Evolutionary conservation across 2,888 invertebrate species (phyloP).

Genomic region (Saturnia japonica): DNA sequence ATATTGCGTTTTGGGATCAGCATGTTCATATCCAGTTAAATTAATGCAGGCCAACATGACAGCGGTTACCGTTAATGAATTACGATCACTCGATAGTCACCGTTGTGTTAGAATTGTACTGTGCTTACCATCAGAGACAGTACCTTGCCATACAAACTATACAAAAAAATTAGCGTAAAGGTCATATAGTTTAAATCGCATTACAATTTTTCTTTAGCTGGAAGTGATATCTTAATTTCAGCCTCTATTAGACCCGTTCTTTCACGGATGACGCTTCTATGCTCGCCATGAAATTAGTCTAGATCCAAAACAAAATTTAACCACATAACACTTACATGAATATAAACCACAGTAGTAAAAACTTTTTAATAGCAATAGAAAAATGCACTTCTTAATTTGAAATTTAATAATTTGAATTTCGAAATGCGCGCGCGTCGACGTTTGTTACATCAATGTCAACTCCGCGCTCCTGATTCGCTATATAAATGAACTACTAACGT

Average conservation of each 20-base stretch:
- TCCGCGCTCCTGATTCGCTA: conserved; percentile 66
- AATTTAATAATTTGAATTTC: conserved; percentile 9
- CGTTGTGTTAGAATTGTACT: too few species aligned
- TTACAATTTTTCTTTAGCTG: background rate
- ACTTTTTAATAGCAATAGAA: background rate
- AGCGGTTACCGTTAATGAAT: too few species aligned
- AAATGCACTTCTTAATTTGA: conserved; percentile 10
- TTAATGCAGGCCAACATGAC: too few species aligned
- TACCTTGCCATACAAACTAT: too few species aligned
- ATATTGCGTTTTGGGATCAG: too few species aligned
- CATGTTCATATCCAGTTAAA: too few species aligned
- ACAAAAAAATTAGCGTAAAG: too few species aligned
- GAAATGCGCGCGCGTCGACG: conserved; percentile 48
- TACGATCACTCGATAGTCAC: too few species aligned
- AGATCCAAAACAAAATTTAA: background rate
- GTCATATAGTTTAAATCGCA: background rate
- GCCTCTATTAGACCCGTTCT: background rate
- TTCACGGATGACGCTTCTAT: background rate
- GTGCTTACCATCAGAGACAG: too few species aligned
- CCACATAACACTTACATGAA: conserved; percentile 12
- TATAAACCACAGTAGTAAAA: conserved; percentile 4
- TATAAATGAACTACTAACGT: conserved; percentile 75
- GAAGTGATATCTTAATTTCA: background rate
- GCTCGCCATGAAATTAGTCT: background rate
- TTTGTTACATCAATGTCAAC: conserved; percentile 69